phyloP scores from a whole-genome alignment of 2,888 invertebrate genomes.

The Lamproptera curius region DNA sequence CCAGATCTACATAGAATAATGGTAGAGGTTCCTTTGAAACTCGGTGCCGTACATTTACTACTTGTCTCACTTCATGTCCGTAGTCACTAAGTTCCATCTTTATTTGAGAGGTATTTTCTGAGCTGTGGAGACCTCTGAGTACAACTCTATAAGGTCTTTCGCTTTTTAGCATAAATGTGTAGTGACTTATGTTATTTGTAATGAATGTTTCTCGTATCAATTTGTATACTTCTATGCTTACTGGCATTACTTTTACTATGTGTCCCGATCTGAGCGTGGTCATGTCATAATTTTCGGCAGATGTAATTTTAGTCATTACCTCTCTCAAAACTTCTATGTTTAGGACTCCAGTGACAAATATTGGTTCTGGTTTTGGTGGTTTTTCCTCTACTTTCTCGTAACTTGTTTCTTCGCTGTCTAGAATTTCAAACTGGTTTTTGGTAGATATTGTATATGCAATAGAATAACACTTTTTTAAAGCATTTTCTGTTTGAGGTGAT shows the following conservation, averaged over 20 bases:
- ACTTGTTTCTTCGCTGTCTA: too few species aligned
- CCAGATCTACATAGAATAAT: slow-evolving; percentile 28
- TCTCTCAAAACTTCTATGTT: slow-evolving; percentile 1
- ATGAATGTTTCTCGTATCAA: slow-evolving; percentile 17
- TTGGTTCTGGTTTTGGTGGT: slow-evolving; percentile 20
- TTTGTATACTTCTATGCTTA: slow-evolving; percentile 18
- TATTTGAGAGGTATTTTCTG: slow-evolving; percentile 18
- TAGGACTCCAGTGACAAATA: slow-evolving; percentile 18
- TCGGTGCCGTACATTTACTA: slow-evolving; percentile 20
- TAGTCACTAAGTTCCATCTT: slow-evolving; percentile 14
- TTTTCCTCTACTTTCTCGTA: background rate
- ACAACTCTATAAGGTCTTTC: slow-evolving; percentile 25
- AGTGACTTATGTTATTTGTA: slow-evolving; percentile 15
- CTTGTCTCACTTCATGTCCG: slow-evolving; percentile 20
- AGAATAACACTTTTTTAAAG: too few species aligned
- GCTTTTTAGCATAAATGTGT: slow-evolving; percentile 23
- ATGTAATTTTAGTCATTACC: background rate
- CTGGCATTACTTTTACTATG: slow-evolving; percentile 20
- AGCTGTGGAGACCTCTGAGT: slow-evolving; percentile 18
- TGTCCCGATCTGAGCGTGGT: slow-evolving; percentile 22
- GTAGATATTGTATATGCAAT: too few species aligned
- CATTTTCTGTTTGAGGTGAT: slow-evolving; percentile 4
- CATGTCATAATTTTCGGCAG: slow-evolving; percentile 6
- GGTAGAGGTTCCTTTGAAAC: slow-evolving; percentile 24
- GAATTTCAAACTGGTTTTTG: too few species aligned